phyloP scores from a whole-genome alignment of 2,113 vertebrate genomes.

The Holacanthus passer region DNA sequence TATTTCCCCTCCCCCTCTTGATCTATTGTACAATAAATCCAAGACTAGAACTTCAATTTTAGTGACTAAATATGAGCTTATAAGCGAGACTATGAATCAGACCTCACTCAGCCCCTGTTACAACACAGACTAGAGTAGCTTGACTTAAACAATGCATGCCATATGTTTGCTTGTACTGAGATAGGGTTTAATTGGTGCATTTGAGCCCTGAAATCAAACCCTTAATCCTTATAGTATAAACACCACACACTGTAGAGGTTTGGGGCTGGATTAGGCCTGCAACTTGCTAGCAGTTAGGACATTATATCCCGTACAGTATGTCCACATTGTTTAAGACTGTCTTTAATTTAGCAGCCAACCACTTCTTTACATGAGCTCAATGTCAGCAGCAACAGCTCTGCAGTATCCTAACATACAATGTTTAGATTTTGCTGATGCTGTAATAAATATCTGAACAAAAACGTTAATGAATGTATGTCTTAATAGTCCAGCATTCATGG shows the following conservation, averaged over 20 bases:
- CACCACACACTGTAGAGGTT: constrained; percentile 22
- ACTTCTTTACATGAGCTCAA: background rate
- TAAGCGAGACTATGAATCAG: background rate
- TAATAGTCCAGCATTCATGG: too few species aligned
- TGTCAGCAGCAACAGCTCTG: background rate
- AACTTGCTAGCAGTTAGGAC: constrained; percentile 26
- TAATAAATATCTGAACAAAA: background rate
- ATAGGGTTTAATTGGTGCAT: constrained; percentile 57
- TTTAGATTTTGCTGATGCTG: background rate
- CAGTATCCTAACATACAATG: background rate
- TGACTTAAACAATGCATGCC: constrained; percentile 20
- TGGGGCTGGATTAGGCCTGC: constrained; percentile 43
- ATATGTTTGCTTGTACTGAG: constrained; percentile 48
- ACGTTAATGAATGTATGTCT: background rate
- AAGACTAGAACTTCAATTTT: background rate
- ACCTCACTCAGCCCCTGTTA: background rate
- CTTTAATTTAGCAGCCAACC: background rate
- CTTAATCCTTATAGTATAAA: constrained; percentile 64
- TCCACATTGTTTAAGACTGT: background rate
- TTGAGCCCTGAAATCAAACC: constrained; percentile 67
- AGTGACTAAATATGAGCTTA: background rate
- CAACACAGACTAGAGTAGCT: background rate
- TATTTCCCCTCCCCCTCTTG: background rate
- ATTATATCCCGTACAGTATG: constrained; percentile 13
- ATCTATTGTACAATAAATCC: background rate